A percentile compares a stretch with the other conserved stretches of the same genome.
Evolutionary conservation across 2,888 invertebrate species (phyloP).

Genomic region (Toxonevra muliebris): DNA sequence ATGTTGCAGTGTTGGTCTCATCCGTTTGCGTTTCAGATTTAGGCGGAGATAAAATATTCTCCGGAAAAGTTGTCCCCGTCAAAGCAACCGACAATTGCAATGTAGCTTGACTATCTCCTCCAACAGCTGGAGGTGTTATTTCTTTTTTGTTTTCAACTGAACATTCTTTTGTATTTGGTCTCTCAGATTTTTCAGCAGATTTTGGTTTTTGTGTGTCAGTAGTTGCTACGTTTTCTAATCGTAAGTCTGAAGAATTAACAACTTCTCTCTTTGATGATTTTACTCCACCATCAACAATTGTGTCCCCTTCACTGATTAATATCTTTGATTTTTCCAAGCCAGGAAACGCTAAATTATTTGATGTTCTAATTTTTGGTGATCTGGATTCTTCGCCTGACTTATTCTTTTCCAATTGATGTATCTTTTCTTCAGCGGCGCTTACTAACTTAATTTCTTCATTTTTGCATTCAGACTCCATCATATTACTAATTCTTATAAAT

Average conservation of each 20-base stretch:
- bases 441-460: no score
- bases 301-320: no score
- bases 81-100: slow-evolving; percentile 15
- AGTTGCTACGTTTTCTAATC: no score
- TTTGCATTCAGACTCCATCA: no score
- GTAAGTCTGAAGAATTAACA: no score
- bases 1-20: slow-evolving; percentile 59
- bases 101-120: no score
- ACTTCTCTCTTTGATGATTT: no score
- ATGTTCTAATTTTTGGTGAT: no score
- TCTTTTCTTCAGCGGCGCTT: not conserved
- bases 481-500: no score
- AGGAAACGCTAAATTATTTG: no score
- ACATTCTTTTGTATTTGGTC: slow-evolving; percentile 10
- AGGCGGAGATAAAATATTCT: slow-evolving; percentile 58
- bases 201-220: not conserved
- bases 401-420: not conserved
- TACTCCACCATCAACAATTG: no score
- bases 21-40: slow-evolving; percentile 62
- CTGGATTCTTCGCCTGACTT: not conserved
- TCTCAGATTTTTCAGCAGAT: slow-evolving; percentile 7
- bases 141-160: not conserved
- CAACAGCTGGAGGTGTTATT: slow-evolving; percentile 5
- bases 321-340: no score
- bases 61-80: slow-evolving; percentile 48